Conservation (phyloP, 2,888 invertebrate species). For the Brenthis ino region DNA sequence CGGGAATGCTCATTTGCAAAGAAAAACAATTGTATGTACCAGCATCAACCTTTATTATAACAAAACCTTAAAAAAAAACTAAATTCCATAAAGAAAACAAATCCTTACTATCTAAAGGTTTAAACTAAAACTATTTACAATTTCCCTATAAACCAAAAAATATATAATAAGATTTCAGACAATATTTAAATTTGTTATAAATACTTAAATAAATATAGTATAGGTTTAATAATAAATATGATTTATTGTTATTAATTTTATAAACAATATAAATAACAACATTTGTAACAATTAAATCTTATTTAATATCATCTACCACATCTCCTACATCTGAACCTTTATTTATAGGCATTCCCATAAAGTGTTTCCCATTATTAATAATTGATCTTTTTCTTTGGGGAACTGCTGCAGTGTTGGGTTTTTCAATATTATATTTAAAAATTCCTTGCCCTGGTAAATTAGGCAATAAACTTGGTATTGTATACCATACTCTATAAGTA, state of each 20-base stretch:
- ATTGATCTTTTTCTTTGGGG: constrained; percentile 67
- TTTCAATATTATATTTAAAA: constrained; percentile 88
- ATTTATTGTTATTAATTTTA: too few relatives aligned
- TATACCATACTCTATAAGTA: constrained; percentile 92
- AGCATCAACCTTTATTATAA: not conserved
- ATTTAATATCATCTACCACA: constrained; percentile 62
- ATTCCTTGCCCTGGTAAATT: constrained; percentile 89
- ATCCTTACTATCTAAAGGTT: too few relatives aligned
- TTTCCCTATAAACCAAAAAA: too few relatives aligned
- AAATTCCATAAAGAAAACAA: too few relatives aligned
- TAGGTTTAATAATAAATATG: too few relatives aligned
- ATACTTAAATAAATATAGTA: not conserved
- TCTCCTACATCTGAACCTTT: constrained; percentile 63
- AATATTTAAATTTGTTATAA: too few relatives aligned
- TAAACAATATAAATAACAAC: constrained; percentile 15
- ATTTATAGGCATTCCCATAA: constrained; percentile 92
- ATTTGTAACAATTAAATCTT: constrained; percentile 18
- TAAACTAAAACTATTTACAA: too few relatives aligned
- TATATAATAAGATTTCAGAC: too few relatives aligned
- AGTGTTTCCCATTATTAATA: constrained; percentile 80
- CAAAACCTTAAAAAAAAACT: not conserved
- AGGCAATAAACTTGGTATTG: constrained; percentile 83
- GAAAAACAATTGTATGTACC: not conserved
- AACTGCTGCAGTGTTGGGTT: constrained; percentile 52
- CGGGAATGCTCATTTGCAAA: too few relatives aligned